Evolutionary conservation across 2,113 vertebrate species (phyloP), one percentile per base, ranked within the genome.

Genomic region (Thalassarche chlororhynchos): DNA sequence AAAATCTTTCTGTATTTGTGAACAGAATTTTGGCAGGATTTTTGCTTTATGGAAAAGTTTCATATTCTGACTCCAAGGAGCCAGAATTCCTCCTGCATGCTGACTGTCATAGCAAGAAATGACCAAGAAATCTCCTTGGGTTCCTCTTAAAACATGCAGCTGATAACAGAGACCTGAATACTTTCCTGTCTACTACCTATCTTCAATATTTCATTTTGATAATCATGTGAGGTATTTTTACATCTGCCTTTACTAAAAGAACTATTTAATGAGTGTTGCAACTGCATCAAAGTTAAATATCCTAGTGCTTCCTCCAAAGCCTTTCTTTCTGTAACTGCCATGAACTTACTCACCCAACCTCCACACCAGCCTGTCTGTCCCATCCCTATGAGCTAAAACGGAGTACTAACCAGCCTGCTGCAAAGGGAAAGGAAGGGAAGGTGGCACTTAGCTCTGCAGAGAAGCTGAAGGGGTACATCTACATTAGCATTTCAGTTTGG

Each of bases 381-480:
- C 81, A 52, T 1, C 20, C 20, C 52, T 25, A 2, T 5, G 66
- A 10, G 62, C n/a, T 28, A 16, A 24, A 36, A 3, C 1, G 0
- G 25, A 14, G 32, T 9, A 7, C 10, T 36, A 28, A 40, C 47
- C 70, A 32, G 32, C 29, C 47, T 6, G 17, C 44, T 17, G 57
- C 32, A 38, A 29, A 14, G 7, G 57, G 49, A 20, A 29, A n/a
- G 42, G 26, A 25, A 38, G 29, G 52, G 57, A 36, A 28, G 25
- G 40, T 10, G 24, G 46, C 46, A 20, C 11, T 47, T 21, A 3
- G 54, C 54, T 61, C n/a, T 25, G 46, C 68, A 29, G 40, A 31
- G 55, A 12, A 64, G 36, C 49, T 29, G 44, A 28, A 34, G n/a
- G 28, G 32, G 6, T 42, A n/a, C 6, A 15, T 4, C 44, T 36